A percentile compares a stretch with the other conserved stretches of the same genome.
phyloP scores from a whole-genome alignment of 35 echinoderm and acorn worm species.

The Ophiothrix spiculata region DNA sequence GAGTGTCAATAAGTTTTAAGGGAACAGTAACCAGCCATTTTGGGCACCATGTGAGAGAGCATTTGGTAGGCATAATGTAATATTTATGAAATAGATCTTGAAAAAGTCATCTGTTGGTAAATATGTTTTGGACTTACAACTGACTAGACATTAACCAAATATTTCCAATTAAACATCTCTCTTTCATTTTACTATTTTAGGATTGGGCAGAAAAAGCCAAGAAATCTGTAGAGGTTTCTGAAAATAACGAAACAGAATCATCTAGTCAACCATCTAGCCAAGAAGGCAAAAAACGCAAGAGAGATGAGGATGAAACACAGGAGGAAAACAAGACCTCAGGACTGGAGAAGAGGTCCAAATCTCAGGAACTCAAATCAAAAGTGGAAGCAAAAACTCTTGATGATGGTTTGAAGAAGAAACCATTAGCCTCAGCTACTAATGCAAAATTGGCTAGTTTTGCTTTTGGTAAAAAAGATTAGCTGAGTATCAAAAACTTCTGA shows the following conservation, averaged over 20 bases:
- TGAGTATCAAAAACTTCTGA: no score
- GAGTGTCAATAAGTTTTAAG: no score
- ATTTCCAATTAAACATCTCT: no score
- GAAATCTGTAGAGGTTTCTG: not conserved
- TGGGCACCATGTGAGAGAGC: no score
- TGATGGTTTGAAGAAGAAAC: slow-evolving; percentile 24
- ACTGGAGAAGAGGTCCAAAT: slow-evolving; percentile 50
- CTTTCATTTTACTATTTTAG: no score
- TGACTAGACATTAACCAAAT: no score
- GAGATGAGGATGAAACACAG: slow-evolving; percentile 18
- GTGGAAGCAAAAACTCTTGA: slow-evolving; percentile 10
- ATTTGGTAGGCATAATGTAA: no score
- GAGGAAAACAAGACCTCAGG: not conserved
- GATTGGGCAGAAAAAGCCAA: slow-evolving; percentile 66
- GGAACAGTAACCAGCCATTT: no score
- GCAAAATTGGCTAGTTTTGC: slow-evolving; percentile 77
- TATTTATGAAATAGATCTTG: no score
- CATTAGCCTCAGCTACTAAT: slow-evolving; percentile 52
- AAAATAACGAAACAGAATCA: slow-evolving; percentile 31
- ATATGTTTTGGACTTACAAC: no score
- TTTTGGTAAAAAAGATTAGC: slow-evolving; percentile 49
- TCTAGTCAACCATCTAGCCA: no score
- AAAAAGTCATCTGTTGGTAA: no score
- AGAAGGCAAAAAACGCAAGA: slow-evolving; percentile 41
- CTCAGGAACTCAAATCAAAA: slow-evolving; percentile 14